These are phyloP conservation scores for Onychomys torridus DNA, from an alignment of 2,797 vertebrate species.

Conservation along the genomic window DNA sequence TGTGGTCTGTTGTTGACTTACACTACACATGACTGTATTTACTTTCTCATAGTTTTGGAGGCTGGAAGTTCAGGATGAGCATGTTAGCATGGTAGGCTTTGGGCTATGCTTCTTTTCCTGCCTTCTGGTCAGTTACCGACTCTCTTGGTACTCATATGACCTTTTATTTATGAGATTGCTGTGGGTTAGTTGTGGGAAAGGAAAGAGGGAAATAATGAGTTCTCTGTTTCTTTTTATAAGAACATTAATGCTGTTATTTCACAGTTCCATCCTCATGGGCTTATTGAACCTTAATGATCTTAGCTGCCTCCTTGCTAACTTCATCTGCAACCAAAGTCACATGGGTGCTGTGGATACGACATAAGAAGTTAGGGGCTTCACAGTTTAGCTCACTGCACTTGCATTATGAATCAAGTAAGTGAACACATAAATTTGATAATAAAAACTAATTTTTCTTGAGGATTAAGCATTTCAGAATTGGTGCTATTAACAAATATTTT, in stretches of 20 bases:
- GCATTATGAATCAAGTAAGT: neutral
- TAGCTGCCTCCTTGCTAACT: neutral
- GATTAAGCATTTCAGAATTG: neutral
- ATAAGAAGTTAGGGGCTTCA: neutral
- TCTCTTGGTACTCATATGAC: neutral
- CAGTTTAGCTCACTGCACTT: neutral
- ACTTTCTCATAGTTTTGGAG: neutral
- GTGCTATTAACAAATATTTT: neutral
- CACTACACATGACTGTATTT: neutral
- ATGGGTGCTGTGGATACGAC: neutral
- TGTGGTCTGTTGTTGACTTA: neutral
- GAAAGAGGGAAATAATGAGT: neutral
- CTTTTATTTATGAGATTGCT: neutral
- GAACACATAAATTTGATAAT: slow-evolving; percentile 20
- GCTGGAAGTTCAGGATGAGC: neutral
- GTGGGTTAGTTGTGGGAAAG: neutral
- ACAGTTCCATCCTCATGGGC: neutral
- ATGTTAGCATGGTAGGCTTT: neutral
- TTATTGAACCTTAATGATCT: neutral
- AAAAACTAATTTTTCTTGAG: neutral
- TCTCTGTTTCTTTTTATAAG: neutral
- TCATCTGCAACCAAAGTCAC: neutral
- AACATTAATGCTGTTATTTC: neutral
- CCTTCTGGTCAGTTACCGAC: neutral
- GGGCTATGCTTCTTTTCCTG: neutral